These are phyloP conservation scores for Lepidurus couesii DNA, from an alignment of 1,140 invertebrate species.

Conservation along the genomic window DNA sequence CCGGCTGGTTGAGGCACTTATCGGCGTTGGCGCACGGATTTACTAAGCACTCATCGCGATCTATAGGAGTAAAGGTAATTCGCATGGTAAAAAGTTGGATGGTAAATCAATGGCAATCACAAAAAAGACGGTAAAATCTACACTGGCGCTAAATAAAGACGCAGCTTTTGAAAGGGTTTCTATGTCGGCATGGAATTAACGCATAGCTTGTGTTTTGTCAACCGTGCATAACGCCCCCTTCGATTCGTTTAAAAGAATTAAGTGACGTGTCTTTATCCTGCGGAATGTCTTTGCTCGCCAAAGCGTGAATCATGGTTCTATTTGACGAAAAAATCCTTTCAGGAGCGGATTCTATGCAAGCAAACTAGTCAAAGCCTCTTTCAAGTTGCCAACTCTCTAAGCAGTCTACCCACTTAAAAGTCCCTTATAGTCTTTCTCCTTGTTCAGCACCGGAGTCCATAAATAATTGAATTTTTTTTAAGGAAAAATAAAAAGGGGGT, in stretches of 20 bases:
- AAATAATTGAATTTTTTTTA: neutral
- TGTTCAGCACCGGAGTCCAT: neutral
- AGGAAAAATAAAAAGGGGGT: neutral
- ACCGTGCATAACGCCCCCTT: neutral
- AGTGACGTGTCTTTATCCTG: neutral
- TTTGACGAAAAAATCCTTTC: neutral
- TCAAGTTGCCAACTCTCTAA: neutral
- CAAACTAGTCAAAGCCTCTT: neutral
- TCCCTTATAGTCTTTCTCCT: neutral
- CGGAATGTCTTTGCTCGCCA: neutral
- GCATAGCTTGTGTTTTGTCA: neutral
- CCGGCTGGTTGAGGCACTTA: slow-evolving; percentile 68
- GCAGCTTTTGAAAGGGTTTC: neutral
- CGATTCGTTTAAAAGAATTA: neutral
- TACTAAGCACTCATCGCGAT: slow-evolving; percentile 47
- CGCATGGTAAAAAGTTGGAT: neutral
- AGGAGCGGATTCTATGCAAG: neutral
- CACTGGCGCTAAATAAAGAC: neutral
- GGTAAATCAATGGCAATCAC: neutral
- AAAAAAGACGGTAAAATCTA: neutral
- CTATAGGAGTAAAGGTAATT: slow-evolving; percentile 43
- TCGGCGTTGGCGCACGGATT: slow-evolving; percentile 72
- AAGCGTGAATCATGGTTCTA: neutral
- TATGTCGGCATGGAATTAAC: slow-evolving; percentile 1
- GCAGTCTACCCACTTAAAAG: too few species aligned